Evolutionary conservation across 2,888 invertebrate species (phyloP), one percentile per base, ranked within the genome.

Genomic region (Parelbella ahira): DNA sequence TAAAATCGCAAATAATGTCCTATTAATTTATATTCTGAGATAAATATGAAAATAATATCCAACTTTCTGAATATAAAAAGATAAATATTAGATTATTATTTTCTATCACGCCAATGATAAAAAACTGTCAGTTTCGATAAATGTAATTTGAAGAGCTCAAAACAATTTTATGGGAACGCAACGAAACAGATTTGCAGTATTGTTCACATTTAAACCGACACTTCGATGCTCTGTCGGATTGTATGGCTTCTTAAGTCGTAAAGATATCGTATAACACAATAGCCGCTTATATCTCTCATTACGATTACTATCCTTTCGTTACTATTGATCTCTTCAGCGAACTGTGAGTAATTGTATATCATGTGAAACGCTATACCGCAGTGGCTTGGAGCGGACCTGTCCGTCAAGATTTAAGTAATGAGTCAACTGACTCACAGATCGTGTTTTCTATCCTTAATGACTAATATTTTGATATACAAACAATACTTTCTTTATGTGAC

Each of bases 201-300:
- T 64, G 63, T 58, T 71, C 68, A 70, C 71, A 64, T 52, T 68
- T 76, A 70, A 75, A 74, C 70, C 68, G 73, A 81, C 83, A 80
- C 81, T 74, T 79, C 67, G 69, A 69, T 74, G 72, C 70, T 70
- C 64, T 54, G 59, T 65, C 71, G 68, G 62, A 67, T 72, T 60
- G 55, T 82, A 79, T 54, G 86, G 84, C 80, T 86, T 86, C 86
- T 67, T 77, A 79, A 86, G 83, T 84, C 79, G 81, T 83, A 79
- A 75, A 79, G 79, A 75, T 81, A 79, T 86, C 83, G 65, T 60
- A 68, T 86, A 78, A 76, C 84, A 81, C 79, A 82, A 78, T 79
- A 77, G 73, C 73, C 61, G 68, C 71, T 74, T 78, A 81, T 81
- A 78, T 78, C 68, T 74, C 75, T 77, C 67, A 68, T 75, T 67